A percentile compares a stretch with the other conserved stretches of the same genome.
These are phyloP conservation scores for Misgurnus anguillicaudatus DNA, from an alignment of 2,113 vertebrate genomes.

Conservation along the genomic window DNA sequence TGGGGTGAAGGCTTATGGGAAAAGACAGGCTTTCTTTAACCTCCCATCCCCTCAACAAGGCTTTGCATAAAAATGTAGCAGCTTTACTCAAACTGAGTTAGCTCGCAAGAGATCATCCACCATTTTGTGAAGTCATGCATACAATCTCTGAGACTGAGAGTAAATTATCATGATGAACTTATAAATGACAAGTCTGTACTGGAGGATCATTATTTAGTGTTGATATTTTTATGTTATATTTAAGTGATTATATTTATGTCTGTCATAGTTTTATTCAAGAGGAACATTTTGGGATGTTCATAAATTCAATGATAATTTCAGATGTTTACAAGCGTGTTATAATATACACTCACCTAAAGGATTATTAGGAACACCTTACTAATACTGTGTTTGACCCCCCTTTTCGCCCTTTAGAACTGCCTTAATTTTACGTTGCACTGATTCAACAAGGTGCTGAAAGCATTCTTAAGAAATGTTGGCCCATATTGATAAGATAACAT, in stretches of 20 bases:
- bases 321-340: background rate
- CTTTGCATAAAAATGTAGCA: conserved; percentile 43
- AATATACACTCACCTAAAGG: too few species aligned
- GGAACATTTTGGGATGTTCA: too few species aligned
- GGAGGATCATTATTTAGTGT: background rate
- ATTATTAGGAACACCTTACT: too few species aligned
- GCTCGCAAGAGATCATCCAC: conserved; percentile 30
- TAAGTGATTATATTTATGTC: too few species aligned
- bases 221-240: background rate
- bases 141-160: conserved; percentile 14
- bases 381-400: too few species aligned
- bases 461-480: too few species aligned
- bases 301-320: too few species aligned
- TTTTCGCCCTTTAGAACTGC: too few species aligned
- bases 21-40: conserved; percentile 24
- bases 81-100: conserved; percentile 34
- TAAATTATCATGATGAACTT: conserved; percentile 2
- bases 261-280: too few species aligned
- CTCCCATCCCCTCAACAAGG: conserved; percentile 24
- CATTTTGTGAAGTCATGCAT: conserved; percentile 36
- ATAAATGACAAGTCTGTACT: background rate
- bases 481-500: too few species aligned
- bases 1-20: conserved; percentile 29
- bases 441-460: too few species aligned
- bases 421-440: too few species aligned